Base-by-base conservation (phyloP, 1,140 invertebrate genomes). In the Spodoptera frugiperda region DNA sequence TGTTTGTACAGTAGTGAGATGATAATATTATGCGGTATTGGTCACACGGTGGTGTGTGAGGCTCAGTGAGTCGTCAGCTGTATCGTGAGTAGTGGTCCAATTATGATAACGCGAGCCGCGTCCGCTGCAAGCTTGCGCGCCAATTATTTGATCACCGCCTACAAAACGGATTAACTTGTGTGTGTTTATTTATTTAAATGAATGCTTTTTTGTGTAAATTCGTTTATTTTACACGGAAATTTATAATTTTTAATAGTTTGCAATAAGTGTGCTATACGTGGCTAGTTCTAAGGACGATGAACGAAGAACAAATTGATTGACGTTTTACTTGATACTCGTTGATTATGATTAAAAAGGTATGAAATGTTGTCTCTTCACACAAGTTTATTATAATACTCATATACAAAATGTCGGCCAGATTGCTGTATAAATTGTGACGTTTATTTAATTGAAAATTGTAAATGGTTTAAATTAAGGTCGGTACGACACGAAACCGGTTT, bases 11-110 rank as follows among this genome's bases (percentile, higher is more conserved):
- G 71, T 73, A 49, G 71, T 61, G 71, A 25, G 54, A 73, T 73
- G 54, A 49, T 73, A 30, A 73, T 73, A 73, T 73, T 73, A 73
- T 73, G 54, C 71, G n/a, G 71, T 57, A 49, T 72, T 59, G 44
- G 63, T 67, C 63, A 67, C 48, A 39, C 19, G 19, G 55, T 30
- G 51, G 19, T 33, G 54, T 48, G 19, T 53, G 54, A 15, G 39
- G 71, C 19, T 59, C 19, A 73, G 46, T 73, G 71, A 59, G 55
- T 59, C 44, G 68, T 55, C 57, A 46, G 57, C n/a, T 74, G 46
- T 15, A 53, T 54, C 49, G 57, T 33, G 73, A 63, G 68, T 57
- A 53, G 68, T 55, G 71, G 54, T 2, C 44, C 48, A 76, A 76
- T 76, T 67, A 68, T 54, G 51, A 76, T 76, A 76, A 68, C 51